Conservation (phyloP, 2,797 vertebrate genomes). For the Potorous gilbertii region DNA sequence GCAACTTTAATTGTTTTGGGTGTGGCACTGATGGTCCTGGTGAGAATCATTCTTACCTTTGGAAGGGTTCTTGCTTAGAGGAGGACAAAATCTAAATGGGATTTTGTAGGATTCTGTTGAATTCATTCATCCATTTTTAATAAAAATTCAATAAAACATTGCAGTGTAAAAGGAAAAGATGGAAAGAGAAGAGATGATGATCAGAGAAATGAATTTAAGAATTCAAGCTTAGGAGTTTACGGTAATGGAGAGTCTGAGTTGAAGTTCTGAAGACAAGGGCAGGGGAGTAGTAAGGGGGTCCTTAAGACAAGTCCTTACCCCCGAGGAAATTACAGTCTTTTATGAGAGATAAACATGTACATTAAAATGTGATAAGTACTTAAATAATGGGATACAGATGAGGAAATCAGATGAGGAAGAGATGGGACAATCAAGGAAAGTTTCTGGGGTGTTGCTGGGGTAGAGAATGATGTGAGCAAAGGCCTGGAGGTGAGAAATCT, state of each 20-base stretch:
- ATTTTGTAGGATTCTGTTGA: not conserved
- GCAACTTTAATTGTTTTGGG: not conserved
- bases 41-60: not conserved
- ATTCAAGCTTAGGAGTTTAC: not conserved
- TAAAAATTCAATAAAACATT: not conserved
- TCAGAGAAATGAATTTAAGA: no score
- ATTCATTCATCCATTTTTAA: not conserved
- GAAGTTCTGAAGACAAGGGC: not conserved
- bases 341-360: not conserved
- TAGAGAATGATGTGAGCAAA: not conserved
- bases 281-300: not conserved
- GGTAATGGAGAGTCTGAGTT: not conserved
- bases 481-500: not conserved
- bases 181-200: not conserved
- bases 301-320: not conserved
- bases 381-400: not conserved
- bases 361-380: not conserved
- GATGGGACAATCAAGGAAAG: not conserved
- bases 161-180: not conserved
- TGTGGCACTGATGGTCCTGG: not conserved
- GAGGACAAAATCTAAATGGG: not conserved
- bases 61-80: conserved; percentile 25
- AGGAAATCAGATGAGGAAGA: not conserved
- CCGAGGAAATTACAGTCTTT: not conserved
- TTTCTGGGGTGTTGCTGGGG: not conserved